These are phyloP conservation scores for Anisognathus igniventris DNA, from an alignment of 2,797 vertebrate genomes.

Conservation along the genomic window DNA sequence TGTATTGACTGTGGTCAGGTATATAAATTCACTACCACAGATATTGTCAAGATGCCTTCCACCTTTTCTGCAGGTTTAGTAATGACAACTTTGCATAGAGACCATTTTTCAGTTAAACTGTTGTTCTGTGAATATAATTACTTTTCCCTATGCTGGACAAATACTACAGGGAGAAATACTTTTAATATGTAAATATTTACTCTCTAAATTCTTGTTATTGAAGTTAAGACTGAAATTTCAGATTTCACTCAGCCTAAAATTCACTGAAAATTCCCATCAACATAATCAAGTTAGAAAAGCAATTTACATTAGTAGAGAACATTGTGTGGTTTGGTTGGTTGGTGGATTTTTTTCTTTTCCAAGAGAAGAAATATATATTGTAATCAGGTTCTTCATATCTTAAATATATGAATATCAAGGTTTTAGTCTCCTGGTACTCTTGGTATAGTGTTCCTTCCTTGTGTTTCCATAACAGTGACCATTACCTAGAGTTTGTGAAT, in stretches of 20 bases:
- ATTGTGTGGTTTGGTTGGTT: accelerated
- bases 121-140: neutral
- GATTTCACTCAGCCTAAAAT: neutral
- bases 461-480: neutral
- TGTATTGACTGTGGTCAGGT: neutral
- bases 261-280: neutral
- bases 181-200: neutral
- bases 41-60: neutral
- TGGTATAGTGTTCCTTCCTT: neutral
- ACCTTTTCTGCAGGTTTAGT: neutral
- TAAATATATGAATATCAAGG: neutral
- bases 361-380: neutral
- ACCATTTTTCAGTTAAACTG: neutral
- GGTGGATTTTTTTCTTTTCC: neutral
- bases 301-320: neutral
- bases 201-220: neutral
- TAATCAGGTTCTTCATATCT: neutral
- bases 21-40: neutral
- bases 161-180: neutral
- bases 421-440: neutral
- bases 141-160: neutral
- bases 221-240: neutral
- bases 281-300: neutral
- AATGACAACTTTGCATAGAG: neutral
- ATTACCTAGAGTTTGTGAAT: neutral